Evolutionary conservation across 2,113 vertebrate species (phyloP).

Genomic region (Xenopus borealis): DNA sequence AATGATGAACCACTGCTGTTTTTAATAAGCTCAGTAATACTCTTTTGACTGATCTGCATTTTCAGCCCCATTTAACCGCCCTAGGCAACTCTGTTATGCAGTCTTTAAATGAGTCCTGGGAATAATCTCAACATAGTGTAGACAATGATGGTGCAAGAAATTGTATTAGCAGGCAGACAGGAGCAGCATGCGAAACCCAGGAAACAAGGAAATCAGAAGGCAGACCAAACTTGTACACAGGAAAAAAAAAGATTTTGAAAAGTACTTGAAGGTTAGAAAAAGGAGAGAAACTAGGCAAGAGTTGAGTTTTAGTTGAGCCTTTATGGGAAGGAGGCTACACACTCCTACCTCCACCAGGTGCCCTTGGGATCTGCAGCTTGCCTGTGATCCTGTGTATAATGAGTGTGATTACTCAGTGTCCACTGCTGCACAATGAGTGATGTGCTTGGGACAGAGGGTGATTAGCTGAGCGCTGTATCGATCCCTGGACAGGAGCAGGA

Average conservation of each 20-base stretch:
- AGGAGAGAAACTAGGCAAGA: background rate
- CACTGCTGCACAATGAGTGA: slow-evolving; percentile 51
- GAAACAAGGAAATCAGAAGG: background rate
- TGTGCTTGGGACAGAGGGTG: slow-evolving; percentile 58
- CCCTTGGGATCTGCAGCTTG: slow-evolving; percentile 6
- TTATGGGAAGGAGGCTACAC: slow-evolving; percentile 47
- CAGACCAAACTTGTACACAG: background rate
- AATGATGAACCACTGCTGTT: slow-evolving; percentile 12
- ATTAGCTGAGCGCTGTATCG: slow-evolving; percentile 62
- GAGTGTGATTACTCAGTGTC: slow-evolving; percentile 72
- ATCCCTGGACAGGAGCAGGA: slow-evolving; percentile 47
- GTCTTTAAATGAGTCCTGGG: slow-evolving; percentile 14
- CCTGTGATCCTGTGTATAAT: slow-evolving; percentile 60
- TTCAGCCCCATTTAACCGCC: slow-evolving; percentile 20
- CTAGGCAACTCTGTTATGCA: slow-evolving; percentile 6
- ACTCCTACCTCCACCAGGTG: rapidly evolving
- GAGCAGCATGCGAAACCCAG: background rate
- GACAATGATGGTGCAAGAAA: background rate
- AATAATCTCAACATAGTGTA: background rate
- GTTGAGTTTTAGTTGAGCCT: slow-evolving; percentile 4
- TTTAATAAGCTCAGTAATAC: slow-evolving; percentile 23
- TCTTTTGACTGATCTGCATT: slow-evolving; percentile 25
- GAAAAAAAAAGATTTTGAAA: background rate
- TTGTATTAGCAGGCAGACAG: background rate
- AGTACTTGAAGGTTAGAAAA: background rate